These are phyloP conservation scores for Octopus sinensis DNA, from an alignment of 1,140 invertebrate species.

Conservation along the genomic window DNA sequence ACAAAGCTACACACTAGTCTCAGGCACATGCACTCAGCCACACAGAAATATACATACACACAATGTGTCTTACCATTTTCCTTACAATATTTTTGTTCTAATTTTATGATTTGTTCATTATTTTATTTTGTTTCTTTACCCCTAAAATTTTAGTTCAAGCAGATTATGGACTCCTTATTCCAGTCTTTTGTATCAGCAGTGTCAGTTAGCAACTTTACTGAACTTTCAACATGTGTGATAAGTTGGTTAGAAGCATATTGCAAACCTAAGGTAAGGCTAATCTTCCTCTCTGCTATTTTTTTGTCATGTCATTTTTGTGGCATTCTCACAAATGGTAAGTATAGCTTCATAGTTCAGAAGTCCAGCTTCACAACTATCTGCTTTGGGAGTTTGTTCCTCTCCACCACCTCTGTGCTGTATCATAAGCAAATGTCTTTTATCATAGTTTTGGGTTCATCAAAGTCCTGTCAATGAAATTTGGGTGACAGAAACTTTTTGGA, in stretches of 20 bases:
- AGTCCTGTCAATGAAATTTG: too few species aligned
- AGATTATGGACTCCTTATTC: constrained; percentile 90
- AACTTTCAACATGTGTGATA: constrained; percentile 88
- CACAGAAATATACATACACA: too few species aligned
- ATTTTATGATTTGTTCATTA: too few species aligned
- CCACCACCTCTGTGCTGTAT: too few species aligned
- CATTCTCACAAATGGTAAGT: background rate
- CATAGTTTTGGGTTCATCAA: too few species aligned
- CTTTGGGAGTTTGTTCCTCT: background rate
- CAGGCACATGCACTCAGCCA: too few species aligned
- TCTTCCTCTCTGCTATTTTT: background rate
- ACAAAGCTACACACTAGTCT: too few species aligned
- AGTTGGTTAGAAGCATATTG: constrained; percentile 96
- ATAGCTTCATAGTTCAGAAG: background rate
- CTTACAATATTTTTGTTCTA: too few species aligned
- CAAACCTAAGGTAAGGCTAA: constrained; percentile 75
- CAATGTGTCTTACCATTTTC: too few species aligned
- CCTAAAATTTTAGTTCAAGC: constrained; percentile 73
- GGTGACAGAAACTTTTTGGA: too few species aligned
- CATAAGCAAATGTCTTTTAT: background rate
- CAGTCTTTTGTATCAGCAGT: constrained; percentile 81
- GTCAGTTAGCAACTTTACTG: constrained; percentile 85
- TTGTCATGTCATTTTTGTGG: background rate
- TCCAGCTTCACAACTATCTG: background rate
- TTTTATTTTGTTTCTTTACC: too few species aligned